Conservation (phyloP, 2,113 vertebrate species). For the Apeltes quadracus region DNA sequence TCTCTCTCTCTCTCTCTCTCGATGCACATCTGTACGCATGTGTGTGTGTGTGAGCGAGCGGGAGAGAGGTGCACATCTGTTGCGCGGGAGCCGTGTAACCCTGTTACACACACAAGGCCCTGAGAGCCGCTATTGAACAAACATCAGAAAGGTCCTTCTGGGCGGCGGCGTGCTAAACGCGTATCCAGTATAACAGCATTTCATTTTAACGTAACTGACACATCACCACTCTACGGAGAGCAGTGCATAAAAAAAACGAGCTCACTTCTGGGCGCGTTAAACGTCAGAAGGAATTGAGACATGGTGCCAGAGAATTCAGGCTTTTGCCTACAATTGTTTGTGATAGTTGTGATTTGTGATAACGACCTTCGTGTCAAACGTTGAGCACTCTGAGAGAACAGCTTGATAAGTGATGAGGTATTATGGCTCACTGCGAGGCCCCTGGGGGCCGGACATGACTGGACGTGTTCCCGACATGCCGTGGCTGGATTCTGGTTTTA, state of each 20-base stretch:
- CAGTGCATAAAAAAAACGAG: neutral
- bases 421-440: neutral
- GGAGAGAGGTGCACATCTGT: constrained; percentile 77
- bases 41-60: constrained; percentile 31
- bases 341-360: too few species aligned
- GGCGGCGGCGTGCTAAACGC: too few species aligned
- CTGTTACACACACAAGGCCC: constrained; percentile 73
- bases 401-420: neutral
- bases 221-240: neutral
- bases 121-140: constrained; percentile 58
- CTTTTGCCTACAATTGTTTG: neutral
- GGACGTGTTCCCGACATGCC: constrained; percentile 38
- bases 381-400: neutral
- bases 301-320: neutral
- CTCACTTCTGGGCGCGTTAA: neutral
- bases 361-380: neutral
- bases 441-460: constrained; percentile 11
- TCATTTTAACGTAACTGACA: neutral
- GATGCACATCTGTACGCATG: constrained; percentile 53
- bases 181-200: neutral
- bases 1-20: constrained; percentile 20
- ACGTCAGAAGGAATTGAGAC: neutral
- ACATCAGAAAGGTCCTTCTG: too few species aligned
- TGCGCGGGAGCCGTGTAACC: constrained; percentile 75
- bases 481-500: neutral